Percentiles rank a stretch among this genome's conserved stretches.
Evolutionary conservation across 1,140 invertebrate species (phyloP).

Genomic region (Drosophila lacertosa): DNA sequence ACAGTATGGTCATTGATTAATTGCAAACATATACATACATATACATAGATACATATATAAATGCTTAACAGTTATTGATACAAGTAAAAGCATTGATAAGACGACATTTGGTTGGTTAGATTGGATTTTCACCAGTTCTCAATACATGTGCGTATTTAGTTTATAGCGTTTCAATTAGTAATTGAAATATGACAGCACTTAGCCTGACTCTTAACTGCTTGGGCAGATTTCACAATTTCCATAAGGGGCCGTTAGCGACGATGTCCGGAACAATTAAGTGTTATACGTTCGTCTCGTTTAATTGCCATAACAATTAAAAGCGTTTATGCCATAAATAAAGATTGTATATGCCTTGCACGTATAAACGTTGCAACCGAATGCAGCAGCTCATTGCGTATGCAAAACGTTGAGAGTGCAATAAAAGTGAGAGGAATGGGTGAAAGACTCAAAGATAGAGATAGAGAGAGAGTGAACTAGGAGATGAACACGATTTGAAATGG

Average conservation of each 20-base stretch:
- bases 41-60: neutral
- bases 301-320: constrained; percentile 26
- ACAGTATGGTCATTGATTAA: constrained; percentile 7
- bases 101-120: neutral
- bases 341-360: constrained; percentile 28
- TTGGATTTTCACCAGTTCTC: constrained; percentile 9
- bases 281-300: constrained; percentile 3
- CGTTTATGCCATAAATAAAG: constrained; percentile 9
- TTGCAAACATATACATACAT: neutral
- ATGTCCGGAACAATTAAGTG: constrained; percentile 14
- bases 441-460: too few species aligned
- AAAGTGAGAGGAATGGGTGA: neutral
- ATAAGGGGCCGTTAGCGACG: constrained; percentile 11
- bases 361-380: neutral
- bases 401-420: neutral
- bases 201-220: neutral
- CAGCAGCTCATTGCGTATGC: constrained; percentile 1
- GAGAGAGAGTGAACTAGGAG: neutral
- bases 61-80: neutral
- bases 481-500: neutral
- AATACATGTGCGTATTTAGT: neutral
- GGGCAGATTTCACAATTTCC: constrained; percentile 10
- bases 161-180: neutral
- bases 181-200: constrained; percentile 3
- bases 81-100: constrained; percentile 24